Percentiles rank a stretch among this genome's conserved stretches.
Evolutionary conservation across 2,113 vertebrate genomes (phyloP).

Genomic region (Narcine bancroftii): DNA sequence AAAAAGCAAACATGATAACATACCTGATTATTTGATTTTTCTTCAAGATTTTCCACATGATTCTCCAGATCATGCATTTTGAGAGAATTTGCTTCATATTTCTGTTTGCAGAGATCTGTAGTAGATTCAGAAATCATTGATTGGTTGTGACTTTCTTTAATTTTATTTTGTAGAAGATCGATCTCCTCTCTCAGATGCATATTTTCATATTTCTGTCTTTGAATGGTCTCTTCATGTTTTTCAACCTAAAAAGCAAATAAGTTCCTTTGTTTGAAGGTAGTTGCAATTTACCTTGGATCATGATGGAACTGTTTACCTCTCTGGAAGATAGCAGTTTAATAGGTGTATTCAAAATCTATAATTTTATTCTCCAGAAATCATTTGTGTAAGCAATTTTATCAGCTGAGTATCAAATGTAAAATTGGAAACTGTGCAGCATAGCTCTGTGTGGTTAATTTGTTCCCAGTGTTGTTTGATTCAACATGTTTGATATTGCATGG

Average conservation of each 20-base stretch:
- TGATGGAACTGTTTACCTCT: not conserved
- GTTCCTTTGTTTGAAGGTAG: not conserved
- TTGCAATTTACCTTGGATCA: not conserved
- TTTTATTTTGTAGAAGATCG: conserved; percentile 42
- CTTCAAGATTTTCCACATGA: conserved; percentile 44
- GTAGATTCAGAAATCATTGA: conserved; percentile 43
- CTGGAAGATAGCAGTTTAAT: not conserved
- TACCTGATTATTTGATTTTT: conserved; percentile 52
- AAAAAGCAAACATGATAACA: not conserved
- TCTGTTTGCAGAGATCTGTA: conserved; percentile 50
- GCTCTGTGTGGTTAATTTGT: too few species aligned
- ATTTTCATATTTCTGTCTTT: conserved; percentile 42
- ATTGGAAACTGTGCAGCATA: too few species aligned
- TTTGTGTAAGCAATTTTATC: not conserved
- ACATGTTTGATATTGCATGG: too few species aligned
- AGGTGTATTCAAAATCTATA: not conserved
- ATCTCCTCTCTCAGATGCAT: conserved; percentile 44
- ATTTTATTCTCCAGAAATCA: not conserved
- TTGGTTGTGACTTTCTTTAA: conserved; percentile 42
- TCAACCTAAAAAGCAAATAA: conserved; percentile 43
- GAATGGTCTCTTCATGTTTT: conserved; percentile 45
- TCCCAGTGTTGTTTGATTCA: too few species aligned
- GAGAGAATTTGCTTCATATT: conserved; percentile 47
- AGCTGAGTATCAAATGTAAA: not conserved
- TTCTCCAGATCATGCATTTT: conserved; percentile 48